phyloP scores from a whole-genome alignment of 2,888 invertebrate species.

The Allacma fusca region DNA sequence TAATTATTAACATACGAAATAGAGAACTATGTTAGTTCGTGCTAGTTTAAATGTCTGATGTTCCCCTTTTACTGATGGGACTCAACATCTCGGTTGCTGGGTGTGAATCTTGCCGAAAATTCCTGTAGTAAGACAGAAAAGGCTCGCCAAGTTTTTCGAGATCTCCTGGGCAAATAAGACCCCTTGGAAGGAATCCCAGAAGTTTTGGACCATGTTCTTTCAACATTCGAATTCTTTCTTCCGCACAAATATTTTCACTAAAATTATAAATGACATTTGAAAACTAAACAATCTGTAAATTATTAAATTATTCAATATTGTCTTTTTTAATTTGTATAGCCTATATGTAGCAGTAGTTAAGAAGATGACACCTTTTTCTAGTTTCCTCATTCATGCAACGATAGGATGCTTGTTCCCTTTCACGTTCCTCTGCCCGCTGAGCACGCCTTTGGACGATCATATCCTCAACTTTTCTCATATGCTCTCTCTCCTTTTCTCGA shows the following conservation, averaged over 20 bases:
- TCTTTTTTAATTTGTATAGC: neutral
- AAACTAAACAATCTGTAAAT: no score
- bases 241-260: slow-evolving; percentile 65
- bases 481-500: slow-evolving; percentile 69
- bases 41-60: no score
- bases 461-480: slow-evolving; percentile 68
- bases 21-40: no score
- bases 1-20: no score
- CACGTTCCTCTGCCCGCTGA: slow-evolving; percentile 66
- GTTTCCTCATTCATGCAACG: slow-evolving; percentile 66
- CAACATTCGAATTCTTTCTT: slow-evolving; percentile 70
- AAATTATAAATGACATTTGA: neutral
- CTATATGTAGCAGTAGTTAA: no score
- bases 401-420: slow-evolving; percentile 64
- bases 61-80: no score
- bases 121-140: slow-evolving; percentile 53
- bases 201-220: slow-evolving; percentile 69
- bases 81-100: no score
- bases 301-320: no score
- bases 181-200: slow-evolving; percentile 70
- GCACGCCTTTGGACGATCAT: slow-evolving; percentile 67
- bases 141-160: slow-evolving; percentile 59
- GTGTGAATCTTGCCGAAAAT: slow-evolving; percentile 49
- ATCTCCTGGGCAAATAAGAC: slow-evolving; percentile 65
- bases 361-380: no score